Percentiles rank a stretch among this genome's conserved stretches.
phyloP scores from a whole-genome alignment of 2,113 vertebrate genomes.

The Puffinus mauretanicus region DNA sequence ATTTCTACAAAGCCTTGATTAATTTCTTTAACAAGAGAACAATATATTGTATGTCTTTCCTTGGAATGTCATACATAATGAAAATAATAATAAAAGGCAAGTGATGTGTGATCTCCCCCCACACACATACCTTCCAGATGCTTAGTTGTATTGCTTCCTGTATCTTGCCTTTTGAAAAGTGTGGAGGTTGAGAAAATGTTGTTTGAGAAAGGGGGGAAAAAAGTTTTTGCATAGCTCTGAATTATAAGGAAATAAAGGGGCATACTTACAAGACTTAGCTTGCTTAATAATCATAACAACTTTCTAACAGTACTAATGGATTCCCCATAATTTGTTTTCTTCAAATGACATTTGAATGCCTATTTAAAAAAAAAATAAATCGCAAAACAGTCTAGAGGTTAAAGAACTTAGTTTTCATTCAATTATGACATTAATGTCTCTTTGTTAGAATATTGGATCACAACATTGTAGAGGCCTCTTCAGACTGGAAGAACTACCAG shows the following conservation, averaged over 20 bases:
- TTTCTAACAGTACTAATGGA: background rate
- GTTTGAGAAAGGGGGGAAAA: background rate
- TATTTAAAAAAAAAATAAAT: background rate
- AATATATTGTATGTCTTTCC: background rate
- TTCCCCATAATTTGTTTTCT: background rate
- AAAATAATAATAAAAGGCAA: background rate
- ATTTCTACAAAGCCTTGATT: background rate
- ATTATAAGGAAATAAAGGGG: background rate
- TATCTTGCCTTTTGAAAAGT: background rate
- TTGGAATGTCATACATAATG: background rate
- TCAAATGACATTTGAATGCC: background rate
- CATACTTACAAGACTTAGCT: background rate
- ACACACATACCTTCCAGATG: background rate
- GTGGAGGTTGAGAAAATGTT: background rate
- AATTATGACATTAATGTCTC: background rate
- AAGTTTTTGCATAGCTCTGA: background rate
- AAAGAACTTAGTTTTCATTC: background rate
- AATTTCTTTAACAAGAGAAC: background rate
- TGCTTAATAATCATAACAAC: background rate
- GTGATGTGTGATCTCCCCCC: background rate
- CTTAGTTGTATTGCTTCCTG: background rate
- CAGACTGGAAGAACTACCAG: background rate
- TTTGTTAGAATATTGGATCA: background rate
- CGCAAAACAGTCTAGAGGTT: background rate
- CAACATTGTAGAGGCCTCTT: background rate